Evolutionary conservation across 2,113 vertebrate species (phyloP).

Genomic region (Poicephalus meyeri): DNA sequence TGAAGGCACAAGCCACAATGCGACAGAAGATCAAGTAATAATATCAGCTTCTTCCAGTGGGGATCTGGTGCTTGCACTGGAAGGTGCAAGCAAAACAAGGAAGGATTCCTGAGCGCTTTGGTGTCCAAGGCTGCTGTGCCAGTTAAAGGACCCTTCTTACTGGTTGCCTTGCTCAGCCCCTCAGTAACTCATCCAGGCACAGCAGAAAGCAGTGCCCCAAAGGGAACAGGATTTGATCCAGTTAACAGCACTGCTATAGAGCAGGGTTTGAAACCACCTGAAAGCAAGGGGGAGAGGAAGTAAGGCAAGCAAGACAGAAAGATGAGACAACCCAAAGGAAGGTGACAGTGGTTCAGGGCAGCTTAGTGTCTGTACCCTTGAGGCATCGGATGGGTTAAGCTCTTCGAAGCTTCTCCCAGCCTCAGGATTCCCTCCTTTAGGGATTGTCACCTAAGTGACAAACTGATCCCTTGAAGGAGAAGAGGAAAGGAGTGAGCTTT

Average conservation of each 20-base stretch:
- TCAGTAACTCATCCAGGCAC: neutral
- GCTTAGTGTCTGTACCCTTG: neutral
- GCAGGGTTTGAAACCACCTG: neutral
- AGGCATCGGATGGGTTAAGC: neutral
- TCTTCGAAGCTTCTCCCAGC: neutral
- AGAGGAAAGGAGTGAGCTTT: neutral
- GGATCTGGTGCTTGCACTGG: neutral
- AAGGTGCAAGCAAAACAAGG: neutral
- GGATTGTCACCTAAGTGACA: neutral
- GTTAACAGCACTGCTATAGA: neutral
- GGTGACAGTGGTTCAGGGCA: neutral
- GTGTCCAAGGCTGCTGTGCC: neutral
- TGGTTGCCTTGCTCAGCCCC: neutral
- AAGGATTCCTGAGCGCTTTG: neutral
- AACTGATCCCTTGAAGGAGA: neutral
- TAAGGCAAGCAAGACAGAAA: neutral
- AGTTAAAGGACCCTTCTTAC: fast-evolving
- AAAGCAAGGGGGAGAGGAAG: neutral
- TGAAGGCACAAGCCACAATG: neutral
- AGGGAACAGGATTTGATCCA: neutral
- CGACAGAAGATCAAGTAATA: neutral
- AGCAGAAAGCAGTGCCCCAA: neutral
- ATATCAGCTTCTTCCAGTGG: neutral
- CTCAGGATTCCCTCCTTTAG: neutral
- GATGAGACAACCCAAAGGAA: neutral